Percentiles rank a stretch among this genome's conserved stretches.
Conservation (phyloP, 1,140 invertebrate genomes). For the Cecropterus lyciades region DNA sequence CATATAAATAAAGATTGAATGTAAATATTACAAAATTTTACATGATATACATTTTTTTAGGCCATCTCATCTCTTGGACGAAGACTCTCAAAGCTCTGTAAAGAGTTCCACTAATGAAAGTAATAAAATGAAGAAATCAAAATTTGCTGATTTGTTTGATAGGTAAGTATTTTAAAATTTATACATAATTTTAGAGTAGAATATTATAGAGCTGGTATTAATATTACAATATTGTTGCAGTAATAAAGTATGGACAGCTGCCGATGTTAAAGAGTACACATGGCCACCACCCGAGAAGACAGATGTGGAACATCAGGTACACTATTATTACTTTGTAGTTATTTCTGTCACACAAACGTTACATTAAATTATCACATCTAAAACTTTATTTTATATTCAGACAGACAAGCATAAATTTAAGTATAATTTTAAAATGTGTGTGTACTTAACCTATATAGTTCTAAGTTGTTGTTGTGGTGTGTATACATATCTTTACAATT, state of each 20-base stretch:
- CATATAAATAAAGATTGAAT: slow-evolving; percentile 16
- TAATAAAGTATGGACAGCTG: slow-evolving; percentile 90
- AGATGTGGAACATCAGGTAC: slow-evolving; percentile 71
- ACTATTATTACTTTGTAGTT: slow-evolving; percentile 22
- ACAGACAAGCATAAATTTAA: no score
- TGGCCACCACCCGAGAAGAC: slow-evolving; percentile 91
- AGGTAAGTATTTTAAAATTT: no score
- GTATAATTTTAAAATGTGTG: no score
- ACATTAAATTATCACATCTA: no score
- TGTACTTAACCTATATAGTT: no score
- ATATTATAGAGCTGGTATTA: not conserved
- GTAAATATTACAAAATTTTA: slow-evolving; percentile 16
- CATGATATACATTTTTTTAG: slow-evolving; percentile 51
- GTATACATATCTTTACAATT: no score
- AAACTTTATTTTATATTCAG: no score
- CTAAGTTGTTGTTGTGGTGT: no score
- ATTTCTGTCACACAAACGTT: not conserved
- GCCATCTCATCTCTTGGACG: slow-evolving; percentile 86
- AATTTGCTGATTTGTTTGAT: slow-evolving; percentile 90
- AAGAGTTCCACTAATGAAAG: slow-evolving; percentile 89
- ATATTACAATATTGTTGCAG: slow-evolving; percentile 52
- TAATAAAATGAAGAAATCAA: slow-evolving; percentile 88
- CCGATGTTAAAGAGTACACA: slow-evolving; percentile 96
- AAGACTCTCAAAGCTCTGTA: slow-evolving; percentile 92
- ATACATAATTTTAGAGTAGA: not conserved